Evolutionary conservation across 2,888 invertebrate species (phyloP).

Genomic region (Meteorus cinctellus): DNA sequence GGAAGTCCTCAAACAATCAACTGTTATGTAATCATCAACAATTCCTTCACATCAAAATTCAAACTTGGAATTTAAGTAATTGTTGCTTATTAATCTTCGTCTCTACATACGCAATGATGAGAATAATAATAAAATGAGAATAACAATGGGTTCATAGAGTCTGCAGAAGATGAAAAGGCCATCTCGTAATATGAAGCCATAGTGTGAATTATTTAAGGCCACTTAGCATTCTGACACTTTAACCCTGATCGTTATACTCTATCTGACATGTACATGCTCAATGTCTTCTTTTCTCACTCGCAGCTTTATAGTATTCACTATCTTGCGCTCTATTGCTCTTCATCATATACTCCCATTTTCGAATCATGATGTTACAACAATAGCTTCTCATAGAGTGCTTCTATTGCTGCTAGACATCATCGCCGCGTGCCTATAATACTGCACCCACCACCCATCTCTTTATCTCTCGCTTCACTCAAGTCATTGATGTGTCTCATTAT

Average conservation of each 20-base stretch:
- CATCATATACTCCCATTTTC: constrained; percentile 18
- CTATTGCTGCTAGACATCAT: constrained; percentile 19
- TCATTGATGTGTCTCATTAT: not conserved
- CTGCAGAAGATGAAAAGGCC: constrained; percentile 1
- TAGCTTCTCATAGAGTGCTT: constrained; percentile 40
- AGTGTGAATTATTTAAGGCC: constrained; percentile 53
- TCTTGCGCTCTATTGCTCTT: constrained; percentile 1
- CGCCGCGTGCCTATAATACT: constrained; percentile 16
- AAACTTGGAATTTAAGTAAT: not conserved
- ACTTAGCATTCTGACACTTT: constrained; percentile 63
- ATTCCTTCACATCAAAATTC: not conserved
- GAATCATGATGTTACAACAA: constrained; percentile 44
- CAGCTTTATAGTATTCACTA: not conserved
- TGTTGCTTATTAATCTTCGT: not conserved
- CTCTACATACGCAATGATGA: not conserved
- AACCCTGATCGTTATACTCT: constrained; percentile 53
- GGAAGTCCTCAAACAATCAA: not conserved
- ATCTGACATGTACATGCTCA: constrained; percentile 19
- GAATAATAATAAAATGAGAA: not conserved
- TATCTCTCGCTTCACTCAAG: not conserved
- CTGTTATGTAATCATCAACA: not conserved
- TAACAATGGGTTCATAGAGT: not conserved
- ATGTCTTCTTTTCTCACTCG: constrained; percentile 2
- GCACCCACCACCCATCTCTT: constrained; percentile 9
- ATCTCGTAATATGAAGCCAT: constrained; percentile 30